phyloP scores from a whole-genome alignment of 2,888 invertebrate species.

The Mechanitis mazaeus region DNA sequence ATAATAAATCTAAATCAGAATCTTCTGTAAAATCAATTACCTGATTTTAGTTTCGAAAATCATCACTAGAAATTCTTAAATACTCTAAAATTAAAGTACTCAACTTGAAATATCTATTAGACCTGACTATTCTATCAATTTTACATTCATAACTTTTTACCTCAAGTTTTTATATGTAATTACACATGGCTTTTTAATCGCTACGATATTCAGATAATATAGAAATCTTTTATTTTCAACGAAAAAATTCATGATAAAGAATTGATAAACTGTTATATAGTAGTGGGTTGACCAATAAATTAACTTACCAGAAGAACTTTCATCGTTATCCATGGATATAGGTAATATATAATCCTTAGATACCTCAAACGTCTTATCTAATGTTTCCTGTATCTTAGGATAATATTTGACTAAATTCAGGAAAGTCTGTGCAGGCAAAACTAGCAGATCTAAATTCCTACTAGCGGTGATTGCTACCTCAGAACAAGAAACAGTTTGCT shows the following conservation, averaged over 20 bases:
- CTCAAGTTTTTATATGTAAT: no score
- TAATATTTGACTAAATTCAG: constrained; percentile 66
- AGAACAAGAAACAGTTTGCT: constrained; percentile 62
- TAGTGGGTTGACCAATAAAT: not conserved
- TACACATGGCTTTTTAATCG: no score
- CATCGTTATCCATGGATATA: constrained; percentile 55
- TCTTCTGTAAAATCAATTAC: constrained; percentile 39
- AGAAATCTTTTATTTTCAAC: no score
- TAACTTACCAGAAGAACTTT: constrained; percentile 47
- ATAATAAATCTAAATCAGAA: constrained; percentile 44
- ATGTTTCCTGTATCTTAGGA: constrained; percentile 62
- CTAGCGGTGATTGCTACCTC: constrained; percentile 65
- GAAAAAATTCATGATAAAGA: no score
- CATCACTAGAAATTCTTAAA: no score
- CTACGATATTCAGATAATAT: no score
- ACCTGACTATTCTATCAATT: no score
- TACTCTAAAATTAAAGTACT: no score
- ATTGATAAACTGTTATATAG: no score
- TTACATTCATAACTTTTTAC: no score
- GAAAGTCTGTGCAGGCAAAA: constrained; percentile 62
- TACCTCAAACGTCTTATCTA: constrained; percentile 58
- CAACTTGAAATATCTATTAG: no score
- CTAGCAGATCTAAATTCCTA: constrained; percentile 61
- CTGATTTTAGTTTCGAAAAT: no score
- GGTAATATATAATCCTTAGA: constrained; percentile 67